These are phyloP conservation scores for Acrocyrtus sp. DNA, from an alignment of 2,888 invertebrate species.

Conservation along the genomic window DNA sequence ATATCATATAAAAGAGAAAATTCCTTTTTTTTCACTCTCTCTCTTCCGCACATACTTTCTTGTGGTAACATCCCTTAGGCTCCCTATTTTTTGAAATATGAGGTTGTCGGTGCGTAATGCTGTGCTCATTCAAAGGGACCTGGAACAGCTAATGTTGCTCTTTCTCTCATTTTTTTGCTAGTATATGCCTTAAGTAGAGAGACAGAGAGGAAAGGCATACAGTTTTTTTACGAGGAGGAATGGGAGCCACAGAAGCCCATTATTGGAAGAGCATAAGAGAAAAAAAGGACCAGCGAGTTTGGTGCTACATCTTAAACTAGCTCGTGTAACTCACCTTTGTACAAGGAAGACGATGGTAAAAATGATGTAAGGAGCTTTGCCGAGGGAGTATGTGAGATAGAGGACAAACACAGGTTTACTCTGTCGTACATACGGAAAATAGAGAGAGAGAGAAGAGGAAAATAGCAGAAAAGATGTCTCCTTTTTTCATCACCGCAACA, in stretches of 20 bases:
- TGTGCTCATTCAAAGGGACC: conserved; percentile 23
- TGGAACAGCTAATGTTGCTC: conserved; percentile 35
- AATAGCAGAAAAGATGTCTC: conserved; percentile 31
- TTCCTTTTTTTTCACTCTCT: conserved; percentile 3
- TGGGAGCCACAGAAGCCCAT: conserved; percentile 38
- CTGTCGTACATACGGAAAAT: too few relatives aligned
- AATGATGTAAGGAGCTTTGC: not conserved
- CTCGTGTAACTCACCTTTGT: conserved; percentile 23
- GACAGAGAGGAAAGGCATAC: conserved; percentile 2
- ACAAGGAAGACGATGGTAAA: conserved; percentile 1
- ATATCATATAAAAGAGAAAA: conserved; percentile 9
- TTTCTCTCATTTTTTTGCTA: conserved; percentile 1
- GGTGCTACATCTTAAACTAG: conserved; percentile 29
- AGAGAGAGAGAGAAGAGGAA: not conserved
- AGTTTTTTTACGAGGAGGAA: too few relatives aligned
- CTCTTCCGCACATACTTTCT: conserved; percentile 9
- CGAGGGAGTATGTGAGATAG: too few relatives aligned
- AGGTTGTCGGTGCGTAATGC: conserved; percentile 40
- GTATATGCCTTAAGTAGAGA: not conserved
- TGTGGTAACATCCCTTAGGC: conserved; percentile 44
- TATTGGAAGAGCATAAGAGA: conserved; percentile 34
- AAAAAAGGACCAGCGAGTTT: conserved; percentile 5
- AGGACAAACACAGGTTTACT: too few relatives aligned
- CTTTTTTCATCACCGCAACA: conserved; percentile 14
- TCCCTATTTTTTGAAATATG: conserved; percentile 51